phyloP scores from a whole-genome alignment of 2,113 vertebrate genomes.

The Poecilia latipinna region DNA sequence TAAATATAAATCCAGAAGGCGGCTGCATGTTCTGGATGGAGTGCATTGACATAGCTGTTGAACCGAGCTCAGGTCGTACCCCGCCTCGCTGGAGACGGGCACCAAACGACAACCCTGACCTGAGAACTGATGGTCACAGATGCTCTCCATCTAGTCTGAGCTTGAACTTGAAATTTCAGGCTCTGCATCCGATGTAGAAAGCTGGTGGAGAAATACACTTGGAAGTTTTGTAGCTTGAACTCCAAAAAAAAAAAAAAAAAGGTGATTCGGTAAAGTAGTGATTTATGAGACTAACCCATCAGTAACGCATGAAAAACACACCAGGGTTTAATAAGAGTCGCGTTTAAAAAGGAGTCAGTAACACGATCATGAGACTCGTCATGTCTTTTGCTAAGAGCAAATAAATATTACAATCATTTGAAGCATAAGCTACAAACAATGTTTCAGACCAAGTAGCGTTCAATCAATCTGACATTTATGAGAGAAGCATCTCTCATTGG shows the following conservation, averaged over 20 bases:
- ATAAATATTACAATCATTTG: slow-evolving; percentile 10
- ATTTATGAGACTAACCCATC: neutral
- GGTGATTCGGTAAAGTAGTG: neutral
- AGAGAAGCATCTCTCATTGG: neutral
- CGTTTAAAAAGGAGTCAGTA: neutral
- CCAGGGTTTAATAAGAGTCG: slow-evolving; percentile 15
- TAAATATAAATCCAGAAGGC: too few species aligned
- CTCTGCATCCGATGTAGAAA: neutral
- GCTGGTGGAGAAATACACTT: neutral
- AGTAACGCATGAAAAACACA: neutral
- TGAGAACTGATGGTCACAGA: too few species aligned
- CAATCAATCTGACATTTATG: neutral
- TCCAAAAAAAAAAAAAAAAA: neutral
- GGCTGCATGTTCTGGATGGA: too few species aligned
- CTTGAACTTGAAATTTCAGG: neutral
- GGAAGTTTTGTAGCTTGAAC: neutral
- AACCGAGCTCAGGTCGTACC: too few species aligned
- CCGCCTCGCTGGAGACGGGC: too few species aligned
- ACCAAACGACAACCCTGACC: too few species aligned
- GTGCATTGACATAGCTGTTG: too few species aligned
- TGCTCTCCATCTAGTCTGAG: too few species aligned
- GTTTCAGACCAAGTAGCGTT: neutral
- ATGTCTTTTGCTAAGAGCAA: neutral
- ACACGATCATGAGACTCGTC: slow-evolving; percentile 16
- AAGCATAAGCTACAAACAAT: neutral